A percentile compares a stretch with the other conserved stretches of the same genome.
Evolutionary conservation across 2,113 vertebrate genomes (phyloP).

Genomic region (Pelecanus crispus): DNA sequence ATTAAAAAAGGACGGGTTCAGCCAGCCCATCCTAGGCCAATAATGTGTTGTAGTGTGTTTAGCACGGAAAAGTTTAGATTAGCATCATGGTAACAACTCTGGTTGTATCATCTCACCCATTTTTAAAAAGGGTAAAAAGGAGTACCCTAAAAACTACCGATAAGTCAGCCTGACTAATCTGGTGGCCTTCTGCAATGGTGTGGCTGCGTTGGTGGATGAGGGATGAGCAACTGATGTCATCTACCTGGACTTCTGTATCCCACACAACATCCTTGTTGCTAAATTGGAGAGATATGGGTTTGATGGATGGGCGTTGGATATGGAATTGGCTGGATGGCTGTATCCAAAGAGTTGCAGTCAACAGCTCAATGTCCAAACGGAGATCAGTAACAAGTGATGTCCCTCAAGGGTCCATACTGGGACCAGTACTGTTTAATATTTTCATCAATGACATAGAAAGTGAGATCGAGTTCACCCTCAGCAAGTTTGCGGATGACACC

Average conservation of each 20-base stretch:
- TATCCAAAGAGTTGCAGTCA: background rate
- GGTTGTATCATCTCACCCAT: background rate
- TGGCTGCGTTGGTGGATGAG: background rate
- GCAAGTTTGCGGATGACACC: background rate
- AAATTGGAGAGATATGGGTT: rapidly evolving
- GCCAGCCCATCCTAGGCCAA: background rate
- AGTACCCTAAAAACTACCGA: background rate
- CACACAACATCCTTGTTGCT: background rate
- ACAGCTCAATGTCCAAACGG: background rate
- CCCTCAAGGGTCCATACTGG: background rate
- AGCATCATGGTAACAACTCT: background rate
- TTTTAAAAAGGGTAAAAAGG: background rate
- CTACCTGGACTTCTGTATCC: background rate
- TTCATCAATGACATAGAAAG: background rate
- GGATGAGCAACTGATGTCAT: background rate
- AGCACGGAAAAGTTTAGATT: background rate
- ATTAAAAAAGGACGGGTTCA: background rate
- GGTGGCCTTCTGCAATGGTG: background rate
- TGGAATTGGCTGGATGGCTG: background rate
- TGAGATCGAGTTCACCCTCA: background rate
- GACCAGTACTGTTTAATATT: background rate
- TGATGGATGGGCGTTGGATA: background rate
- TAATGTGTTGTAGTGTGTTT: background rate
- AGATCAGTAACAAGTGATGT: too few relatives aligned
- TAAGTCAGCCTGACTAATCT: background rate